Percentiles rank a stretch among this genome's conserved stretches.
Conservation (phyloP, 2,113 vertebrate genomes). For the Phyllostomus hastatus region DNA sequence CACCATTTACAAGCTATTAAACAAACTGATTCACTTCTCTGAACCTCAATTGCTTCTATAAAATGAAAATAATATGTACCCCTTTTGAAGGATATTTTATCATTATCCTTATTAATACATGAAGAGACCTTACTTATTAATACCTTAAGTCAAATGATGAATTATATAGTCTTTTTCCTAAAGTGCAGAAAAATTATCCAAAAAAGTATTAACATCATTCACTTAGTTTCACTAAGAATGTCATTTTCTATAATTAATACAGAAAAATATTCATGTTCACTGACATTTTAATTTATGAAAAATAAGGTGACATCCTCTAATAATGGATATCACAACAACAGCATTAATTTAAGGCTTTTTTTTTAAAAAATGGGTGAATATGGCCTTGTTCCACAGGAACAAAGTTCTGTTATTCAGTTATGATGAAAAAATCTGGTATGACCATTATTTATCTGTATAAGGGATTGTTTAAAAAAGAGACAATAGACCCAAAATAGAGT, state of each 20-base stretch:
- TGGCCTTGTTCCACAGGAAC: constrained; percentile 14
- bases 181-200: neutral
- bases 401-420: constrained; percentile 21
- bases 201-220: neutral
- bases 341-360: neutral
- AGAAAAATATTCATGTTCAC: too few species aligned
- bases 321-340: neutral
- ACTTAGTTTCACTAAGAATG: constrained; percentile 28
- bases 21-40: neutral
- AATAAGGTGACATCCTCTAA: neutral
- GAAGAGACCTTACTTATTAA: neutral
- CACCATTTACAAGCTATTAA: neutral
- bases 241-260: neutral
- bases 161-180: neutral
- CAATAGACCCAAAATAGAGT: neutral
- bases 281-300: neutral
- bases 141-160: constrained; percentile 29
- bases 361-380: neutral
- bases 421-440: neutral
- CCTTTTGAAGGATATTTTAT: neutral
- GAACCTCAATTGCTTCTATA: neutral
- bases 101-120: neutral
- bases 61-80: constrained; percentile 19
- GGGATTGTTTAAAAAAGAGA: neutral
- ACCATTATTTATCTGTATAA: neutral